Percentiles rank a stretch among this genome's conserved stretches.
Evolutionary conservation across 2,888 invertebrate species (phyloP).

Genomic region (Acanthopleura granulata): DNA sequence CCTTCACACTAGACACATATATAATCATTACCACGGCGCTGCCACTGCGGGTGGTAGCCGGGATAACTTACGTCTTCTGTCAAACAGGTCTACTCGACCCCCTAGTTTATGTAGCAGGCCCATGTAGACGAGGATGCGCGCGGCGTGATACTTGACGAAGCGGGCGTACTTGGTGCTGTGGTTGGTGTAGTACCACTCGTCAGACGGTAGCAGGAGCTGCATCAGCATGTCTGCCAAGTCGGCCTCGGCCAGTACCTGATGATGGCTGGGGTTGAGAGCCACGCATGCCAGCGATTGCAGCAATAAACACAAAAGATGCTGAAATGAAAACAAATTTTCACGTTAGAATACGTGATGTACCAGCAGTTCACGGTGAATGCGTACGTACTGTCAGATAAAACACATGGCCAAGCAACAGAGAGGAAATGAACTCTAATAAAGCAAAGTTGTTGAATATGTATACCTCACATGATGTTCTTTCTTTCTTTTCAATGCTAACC

Average conservation of each 20-base stretch:
- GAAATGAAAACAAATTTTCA: slow-evolving; percentile 37
- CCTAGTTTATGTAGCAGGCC: slow-evolving; percentile 76
- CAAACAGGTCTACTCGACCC: slow-evolving; percentile 75
- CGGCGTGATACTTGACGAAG: slow-evolving; percentile 78
- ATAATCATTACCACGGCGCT: no score
- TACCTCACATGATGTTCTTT: no score
- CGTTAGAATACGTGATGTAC: not conserved
- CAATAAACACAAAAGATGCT: slow-evolving; percentile 77
- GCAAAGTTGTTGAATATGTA: no score
- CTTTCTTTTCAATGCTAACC: no score
- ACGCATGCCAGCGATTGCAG: slow-evolving; percentile 76
- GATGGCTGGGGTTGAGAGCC: slow-evolving; percentile 74
- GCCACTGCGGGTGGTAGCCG: no score
- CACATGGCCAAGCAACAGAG: no score
- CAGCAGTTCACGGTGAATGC: not conserved
- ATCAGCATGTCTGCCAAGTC: slow-evolving; percentile 76
- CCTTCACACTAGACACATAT: no score
- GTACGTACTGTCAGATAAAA: no score
- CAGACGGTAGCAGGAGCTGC: slow-evolving; percentile 77
- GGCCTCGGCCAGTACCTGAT: slow-evolving; percentile 73
- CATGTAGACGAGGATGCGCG: slow-evolving; percentile 76
- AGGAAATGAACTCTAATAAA: no score
- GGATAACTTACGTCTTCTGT: slow-evolving; percentile 71
- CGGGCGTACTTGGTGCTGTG: slow-evolving; percentile 77
- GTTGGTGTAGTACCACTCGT: slow-evolving; percentile 79